Evolutionary conservation across 2,888 invertebrate genomes (phyloP).

Genomic region (Cremastobaeus sp.): DNA sequence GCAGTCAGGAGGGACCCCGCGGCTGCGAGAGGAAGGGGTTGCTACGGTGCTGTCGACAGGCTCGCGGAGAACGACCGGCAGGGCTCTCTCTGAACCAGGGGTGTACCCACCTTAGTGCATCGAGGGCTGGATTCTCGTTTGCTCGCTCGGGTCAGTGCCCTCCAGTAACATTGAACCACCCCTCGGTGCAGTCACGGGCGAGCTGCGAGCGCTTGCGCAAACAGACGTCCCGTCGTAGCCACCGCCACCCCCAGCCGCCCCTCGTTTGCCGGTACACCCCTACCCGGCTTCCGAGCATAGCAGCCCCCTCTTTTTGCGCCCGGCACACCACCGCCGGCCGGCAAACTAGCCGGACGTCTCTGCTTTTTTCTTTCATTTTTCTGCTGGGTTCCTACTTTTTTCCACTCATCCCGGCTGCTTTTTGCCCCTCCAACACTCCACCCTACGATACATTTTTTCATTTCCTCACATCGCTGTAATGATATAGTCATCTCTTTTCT

Average conservation of each 20-base stretch:
- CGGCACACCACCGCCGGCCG: constrained; percentile 64
- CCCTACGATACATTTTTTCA: constrained; percentile 4
- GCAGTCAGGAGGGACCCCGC: constrained; percentile 61
- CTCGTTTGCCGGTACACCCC: constrained; percentile 65
- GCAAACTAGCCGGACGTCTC: constrained; percentile 60
- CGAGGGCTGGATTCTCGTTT: constrained; percentile 72
- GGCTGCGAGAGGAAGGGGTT: constrained; percentile 62
- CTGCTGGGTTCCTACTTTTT: constrained; percentile 47
- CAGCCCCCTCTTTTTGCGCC: constrained; percentile 62
- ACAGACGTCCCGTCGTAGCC: constrained; percentile 48
- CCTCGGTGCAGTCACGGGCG: constrained; percentile 78
- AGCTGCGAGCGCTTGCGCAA: constrained; percentile 71
- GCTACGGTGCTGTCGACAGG: constrained; percentile 63
- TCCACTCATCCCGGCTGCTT: constrained; percentile 40
- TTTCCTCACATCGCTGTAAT: constrained; percentile 19
- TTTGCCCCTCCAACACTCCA: constrained; percentile 13
- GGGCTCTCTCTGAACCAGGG: constrained; percentile 69
- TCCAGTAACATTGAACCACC: constrained; percentile 78
- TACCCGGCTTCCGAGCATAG: constrained; percentile 14
- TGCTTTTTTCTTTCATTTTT: constrained; percentile 47
- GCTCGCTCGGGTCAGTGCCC: constrained; percentile 77
- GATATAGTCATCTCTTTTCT: constrained; percentile 37
- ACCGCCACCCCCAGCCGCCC: constrained; percentile 63
- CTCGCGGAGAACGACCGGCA: constrained; percentile 58
- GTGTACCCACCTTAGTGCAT: constrained; percentile 75